phyloP scores from a whole-genome alignment of 2,797 vertebrate genomes.

The Enteromius afrohamiltoni region DNA sequence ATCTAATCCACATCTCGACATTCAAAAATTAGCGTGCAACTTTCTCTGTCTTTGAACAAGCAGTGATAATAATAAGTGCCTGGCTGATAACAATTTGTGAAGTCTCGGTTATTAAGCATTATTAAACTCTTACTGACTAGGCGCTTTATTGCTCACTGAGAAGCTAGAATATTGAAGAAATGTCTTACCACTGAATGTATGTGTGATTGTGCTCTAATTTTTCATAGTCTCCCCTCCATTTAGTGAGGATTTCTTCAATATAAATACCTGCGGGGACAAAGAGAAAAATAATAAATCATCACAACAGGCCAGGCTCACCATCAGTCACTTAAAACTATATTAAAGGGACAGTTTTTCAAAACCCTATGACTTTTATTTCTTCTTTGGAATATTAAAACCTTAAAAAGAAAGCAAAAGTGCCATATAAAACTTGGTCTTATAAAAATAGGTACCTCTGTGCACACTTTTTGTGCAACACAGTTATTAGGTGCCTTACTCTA shows the following conservation, averaged over 20 bases:
- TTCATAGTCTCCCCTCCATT: slow-evolving; percentile 97
- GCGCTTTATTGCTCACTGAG: background rate
- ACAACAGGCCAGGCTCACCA: slow-evolving; percentile 1
- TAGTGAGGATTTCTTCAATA: slow-evolving; percentile 95
- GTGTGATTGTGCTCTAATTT: slow-evolving; percentile 98
- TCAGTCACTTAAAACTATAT: background rate
- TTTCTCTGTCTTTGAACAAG: slow-evolving; percentile 14
- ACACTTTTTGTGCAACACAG: too few species aligned
- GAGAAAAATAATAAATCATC: slow-evolving; percentile 26
- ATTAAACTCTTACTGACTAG: background rate
- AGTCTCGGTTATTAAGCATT: background rate
- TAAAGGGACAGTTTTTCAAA: slow-evolving; percentile 1
- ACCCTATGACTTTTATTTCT: background rate
- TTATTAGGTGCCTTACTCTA: too few species aligned
- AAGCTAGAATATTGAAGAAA: background rate
- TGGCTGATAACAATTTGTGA: background rate
- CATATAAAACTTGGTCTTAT: background rate
- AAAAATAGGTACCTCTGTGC: too few species aligned
- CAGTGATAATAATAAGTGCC: slow-evolving; percentile 3
- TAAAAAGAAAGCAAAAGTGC: background rate
- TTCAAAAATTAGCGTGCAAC: background rate
- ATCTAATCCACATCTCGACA: slow-evolving; percentile 1
- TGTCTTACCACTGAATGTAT: slow-evolving; percentile 95
- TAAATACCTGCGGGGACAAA: slow-evolving; percentile 84
- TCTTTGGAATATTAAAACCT: background rate